Percentiles rank a stretch among this genome's conserved stretches.
Conservation (phyloP, 2,888 invertebrate species). For the Cataglyphis albicans region DNA sequence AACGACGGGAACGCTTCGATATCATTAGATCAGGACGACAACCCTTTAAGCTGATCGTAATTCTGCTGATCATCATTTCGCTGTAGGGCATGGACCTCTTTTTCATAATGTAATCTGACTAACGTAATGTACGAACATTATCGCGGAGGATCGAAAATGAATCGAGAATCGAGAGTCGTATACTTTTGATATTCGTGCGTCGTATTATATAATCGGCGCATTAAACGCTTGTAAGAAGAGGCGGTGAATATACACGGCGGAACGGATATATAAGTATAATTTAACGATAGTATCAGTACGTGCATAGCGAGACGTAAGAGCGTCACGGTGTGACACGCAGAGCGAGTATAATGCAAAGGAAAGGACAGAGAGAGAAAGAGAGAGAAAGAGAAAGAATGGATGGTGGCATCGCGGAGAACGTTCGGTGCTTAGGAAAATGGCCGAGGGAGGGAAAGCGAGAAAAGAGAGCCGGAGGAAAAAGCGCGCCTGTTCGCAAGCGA, state of each 20-base stretch:
- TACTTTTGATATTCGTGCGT: conserved; percentile 7
- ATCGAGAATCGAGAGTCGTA: background rate
- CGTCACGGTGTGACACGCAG: background rate
- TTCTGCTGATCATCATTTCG: conserved; percentile 20
- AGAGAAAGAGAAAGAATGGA: conserved; percentile 36
- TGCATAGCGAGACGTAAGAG: conserved; percentile 45
- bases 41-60: conserved; percentile 58
- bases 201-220: conserved; percentile 27
- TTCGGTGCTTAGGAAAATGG: conserved; percentile 53
- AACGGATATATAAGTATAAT: conserved; percentile 49
- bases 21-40: conserved; percentile 63
- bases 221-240: conserved; percentile 44
- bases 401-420: conserved; percentile 37
- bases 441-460: conserved; percentile 65
- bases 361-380: conserved; percentile 21
- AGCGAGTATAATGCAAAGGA: conserved; percentile 54
- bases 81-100: background rate
- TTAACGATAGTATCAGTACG: conserved; percentile 55
- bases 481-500: conserved; percentile 82
- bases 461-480: conserved; percentile 74
- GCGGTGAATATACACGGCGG: conserved; percentile 26
- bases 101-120: conserved; percentile 31
- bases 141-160: background rate
- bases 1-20: conserved; percentile 54
- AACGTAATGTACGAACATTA: background rate